These are phyloP conservation scores for Nephrocerus scutellatus DNA, from an alignment of 2,888 invertebrate species.

Conservation along the genomic window DNA sequence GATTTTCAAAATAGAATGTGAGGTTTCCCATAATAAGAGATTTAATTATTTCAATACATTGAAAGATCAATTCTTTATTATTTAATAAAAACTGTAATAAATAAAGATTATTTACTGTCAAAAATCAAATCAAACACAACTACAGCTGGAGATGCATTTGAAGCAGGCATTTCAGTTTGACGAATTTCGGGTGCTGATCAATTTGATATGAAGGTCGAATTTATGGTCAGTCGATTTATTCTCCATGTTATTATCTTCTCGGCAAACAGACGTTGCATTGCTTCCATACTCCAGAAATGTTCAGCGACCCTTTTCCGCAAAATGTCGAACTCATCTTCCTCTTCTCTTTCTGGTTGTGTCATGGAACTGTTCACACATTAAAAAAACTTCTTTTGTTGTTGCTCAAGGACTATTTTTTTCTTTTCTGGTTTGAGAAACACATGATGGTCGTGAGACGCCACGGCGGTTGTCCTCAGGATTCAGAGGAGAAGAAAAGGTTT, in stretches of 20 bases:
- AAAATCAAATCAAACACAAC: neutral
- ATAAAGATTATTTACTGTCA: neutral
- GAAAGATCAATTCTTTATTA: neutral
- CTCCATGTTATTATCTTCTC: too few species aligned
- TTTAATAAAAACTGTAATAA: neutral
- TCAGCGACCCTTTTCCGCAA: slow-evolving; percentile 3
- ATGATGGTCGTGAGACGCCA: too few species aligned
- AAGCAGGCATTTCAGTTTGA: neutral
- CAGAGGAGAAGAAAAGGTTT: too few species aligned
- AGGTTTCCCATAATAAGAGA: neutral
- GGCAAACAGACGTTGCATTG: too few species aligned
- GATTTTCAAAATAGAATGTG: slow-evolving; percentile 2
- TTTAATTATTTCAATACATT: neutral
- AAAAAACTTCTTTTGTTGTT: slow-evolving; percentile 1
- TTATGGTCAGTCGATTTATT: neutral
- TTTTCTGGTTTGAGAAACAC: too few species aligned
- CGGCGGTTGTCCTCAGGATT: too few species aligned
- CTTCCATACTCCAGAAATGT: slow-evolving; percentile 4
- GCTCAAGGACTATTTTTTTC: too few species aligned
- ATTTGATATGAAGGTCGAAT: neutral
- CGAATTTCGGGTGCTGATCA: neutral
- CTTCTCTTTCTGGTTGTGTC: neutral
- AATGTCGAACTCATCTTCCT: slow-evolving; percentile 5
- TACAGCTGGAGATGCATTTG: neutral
- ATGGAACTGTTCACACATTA: neutral